Evolutionary conservation across 2,888 invertebrate genomes (phyloP), one percentile per base, ranked within the genome.

Genomic region (Tenthredo notha): DNA sequence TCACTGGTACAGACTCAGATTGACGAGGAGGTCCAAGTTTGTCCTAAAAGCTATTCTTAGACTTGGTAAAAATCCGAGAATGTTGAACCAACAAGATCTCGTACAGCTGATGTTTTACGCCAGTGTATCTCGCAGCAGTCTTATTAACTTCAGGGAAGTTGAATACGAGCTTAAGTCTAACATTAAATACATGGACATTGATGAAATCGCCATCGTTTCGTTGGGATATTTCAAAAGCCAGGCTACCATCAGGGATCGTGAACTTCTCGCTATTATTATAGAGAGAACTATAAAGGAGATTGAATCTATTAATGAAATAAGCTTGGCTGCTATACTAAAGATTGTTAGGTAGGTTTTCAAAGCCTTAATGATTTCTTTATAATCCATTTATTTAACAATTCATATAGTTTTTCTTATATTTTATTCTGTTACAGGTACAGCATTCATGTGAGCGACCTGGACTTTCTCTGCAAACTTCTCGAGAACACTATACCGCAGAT

Each of bases 201-300:
- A 96, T 87, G 97, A 98, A 91, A 92, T 97, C 85, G 96, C 96
- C 15, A 95, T 97, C 18, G 95, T 96, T 88, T 95, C 96, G 6
- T 95, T 97, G 95, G 97, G 96, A 0, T 97, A 96, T 92, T 98
- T 98, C 89, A 97, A 97, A 94, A 96, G 96, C n/a, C 95, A 96
- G 93, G 96, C 95, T 1, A 95, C 94, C 25, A 94, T 97, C 80
- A 94, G 95, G 86, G 95, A 94, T 91, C 88, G 91, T 3, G 90
- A 92, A 0, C 89, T 97, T 61, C 84, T 96, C 0, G 88, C 93
- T 3, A 93, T 94, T 80, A 94, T 96, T 0, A 95, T 96, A 54
- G 87, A 93, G 1, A 94, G 94, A 89, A 91, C 96, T 0, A 94
- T 94, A 18, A 90, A 94, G 10, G 94, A 95, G 87, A 89, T 95